Evolutionary conservation across 2,113 vertebrate species (phyloP).

Genomic region (Passerina amoena): DNA sequence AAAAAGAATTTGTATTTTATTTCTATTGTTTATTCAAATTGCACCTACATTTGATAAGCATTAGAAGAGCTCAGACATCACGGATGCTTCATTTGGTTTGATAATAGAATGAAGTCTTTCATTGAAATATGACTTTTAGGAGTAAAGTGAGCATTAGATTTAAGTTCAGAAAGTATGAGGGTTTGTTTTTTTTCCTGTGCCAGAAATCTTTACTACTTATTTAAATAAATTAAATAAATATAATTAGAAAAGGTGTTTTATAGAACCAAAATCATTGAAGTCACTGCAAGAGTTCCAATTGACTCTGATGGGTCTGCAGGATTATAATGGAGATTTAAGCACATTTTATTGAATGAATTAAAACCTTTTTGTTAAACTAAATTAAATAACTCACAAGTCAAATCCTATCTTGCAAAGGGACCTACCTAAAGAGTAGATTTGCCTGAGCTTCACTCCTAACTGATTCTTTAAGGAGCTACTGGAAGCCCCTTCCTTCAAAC

Average conservation of each 20-base stretch:
- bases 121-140: not conserved
- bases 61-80: not conserved
- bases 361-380: conserved; percentile 10
- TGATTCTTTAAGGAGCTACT: conserved; percentile 37
- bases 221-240: not conserved
- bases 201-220: not conserved
- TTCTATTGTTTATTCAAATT: not conserved
- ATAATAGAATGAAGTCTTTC: not conserved
- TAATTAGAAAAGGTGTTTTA: not conserved
- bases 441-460: not conserved
- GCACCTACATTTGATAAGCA: not conserved
- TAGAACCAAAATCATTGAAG: not conserved
- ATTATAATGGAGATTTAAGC: not conserved
- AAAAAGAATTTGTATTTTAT: not conserved
- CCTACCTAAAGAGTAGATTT: not conserved
- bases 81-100: not conserved
- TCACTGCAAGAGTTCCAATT: not conserved
- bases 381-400: not conserved
- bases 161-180: not conserved
- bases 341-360: not conserved
- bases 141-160: not conserved
- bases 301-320: not conserved
- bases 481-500: conserved; percentile 15
- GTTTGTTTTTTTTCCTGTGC: not conserved
- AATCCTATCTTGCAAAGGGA: not conserved